These are phyloP conservation scores for Habrosyne pyritoides DNA, from an alignment of 2,888 invertebrate genomes.

Conservation along the genomic window DNA sequence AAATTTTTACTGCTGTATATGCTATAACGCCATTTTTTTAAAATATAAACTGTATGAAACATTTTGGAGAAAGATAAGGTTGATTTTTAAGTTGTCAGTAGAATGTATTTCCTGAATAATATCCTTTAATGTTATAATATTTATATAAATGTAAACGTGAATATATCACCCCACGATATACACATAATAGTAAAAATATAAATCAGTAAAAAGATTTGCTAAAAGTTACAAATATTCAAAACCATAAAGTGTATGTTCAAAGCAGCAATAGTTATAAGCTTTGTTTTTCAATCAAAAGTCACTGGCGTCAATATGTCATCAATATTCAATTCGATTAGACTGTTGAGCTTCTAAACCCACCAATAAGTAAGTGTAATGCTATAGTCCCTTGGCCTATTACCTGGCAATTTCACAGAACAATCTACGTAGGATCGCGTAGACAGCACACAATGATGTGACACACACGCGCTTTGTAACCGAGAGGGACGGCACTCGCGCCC, in stretches of 20 bases:
- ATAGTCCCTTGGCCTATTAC: constrained; percentile 82
- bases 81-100: no score
- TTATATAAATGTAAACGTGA: no score
- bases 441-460: constrained; percentile 76
- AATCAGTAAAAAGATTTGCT: neutral
- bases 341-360: constrained; percentile 72
- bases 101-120: no score
- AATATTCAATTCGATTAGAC: constrained; percentile 77
- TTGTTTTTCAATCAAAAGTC: constrained; percentile 39
- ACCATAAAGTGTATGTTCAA: neutral
- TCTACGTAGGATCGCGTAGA: constrained; percentile 75
- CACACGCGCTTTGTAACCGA: constrained; percentile 72
- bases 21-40: no score
- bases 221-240: neutral
- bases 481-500: constrained; percentile 72
- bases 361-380: constrained; percentile 81
- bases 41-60: no score
- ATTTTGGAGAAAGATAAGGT: no score
- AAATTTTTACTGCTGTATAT: no score
- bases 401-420: constrained; percentile 84
- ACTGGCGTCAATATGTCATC: constrained; percentile 56
- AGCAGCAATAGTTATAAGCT: constrained; percentile 17
- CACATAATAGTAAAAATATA: no score
- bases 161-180: no score
- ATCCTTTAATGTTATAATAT: no score